Evolutionary conservation across 2,797 vertebrate species (phyloP).

Genomic region (Acrossocheilus fasciatus): DNA sequence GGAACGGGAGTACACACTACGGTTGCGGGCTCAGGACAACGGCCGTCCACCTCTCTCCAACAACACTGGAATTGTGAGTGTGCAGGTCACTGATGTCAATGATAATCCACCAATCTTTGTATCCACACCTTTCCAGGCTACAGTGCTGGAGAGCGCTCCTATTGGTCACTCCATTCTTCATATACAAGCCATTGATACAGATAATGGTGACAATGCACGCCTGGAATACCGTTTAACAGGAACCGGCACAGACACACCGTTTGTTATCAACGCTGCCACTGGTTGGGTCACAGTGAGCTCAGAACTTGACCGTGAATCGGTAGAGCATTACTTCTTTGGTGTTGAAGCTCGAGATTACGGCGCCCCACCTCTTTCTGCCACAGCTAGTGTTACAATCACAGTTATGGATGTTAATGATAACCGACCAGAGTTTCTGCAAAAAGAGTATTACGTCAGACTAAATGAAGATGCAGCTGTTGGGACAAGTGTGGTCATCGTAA

Average conservation of each 20-base stretch:
- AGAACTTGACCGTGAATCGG: constrained; percentile 90
- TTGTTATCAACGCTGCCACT: constrained; percentile 93
- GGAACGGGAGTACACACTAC: constrained; percentile 92
- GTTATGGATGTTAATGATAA: constrained; percentile 99
- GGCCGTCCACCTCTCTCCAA: constrained; percentile 96
- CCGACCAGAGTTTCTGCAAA: constrained; percentile 93
- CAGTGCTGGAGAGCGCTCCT: constrained; percentile 93
- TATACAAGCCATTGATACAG: constrained; percentile 97
- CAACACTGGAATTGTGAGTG: constrained; percentile 94
- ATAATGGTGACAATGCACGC: constrained; percentile 91
- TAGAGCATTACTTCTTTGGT: constrained; percentile 95
- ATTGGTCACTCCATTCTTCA: constrained; percentile 95
- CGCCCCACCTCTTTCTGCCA: constrained; percentile 88
- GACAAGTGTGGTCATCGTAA: constrained; percentile 92
- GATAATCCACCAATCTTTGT: constrained; percentile 98
- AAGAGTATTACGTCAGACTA: constrained; percentile 91
- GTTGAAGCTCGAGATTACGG: constrained; percentile 96
- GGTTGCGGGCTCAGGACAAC: constrained; percentile 93
- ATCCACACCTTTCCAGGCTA: constrained; percentile 96
- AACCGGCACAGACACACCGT: constrained; percentile 87
- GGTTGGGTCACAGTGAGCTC: constrained; percentile 96
- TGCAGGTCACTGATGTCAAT: constrained; percentile 96
- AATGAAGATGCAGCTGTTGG: constrained; percentile 94
- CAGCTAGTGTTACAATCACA: constrained; percentile 94
- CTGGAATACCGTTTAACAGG: constrained; percentile 93